phyloP scores from a whole-genome alignment of 1,140 invertebrate genomes.

The Teleopsis dalmanni region DNA sequence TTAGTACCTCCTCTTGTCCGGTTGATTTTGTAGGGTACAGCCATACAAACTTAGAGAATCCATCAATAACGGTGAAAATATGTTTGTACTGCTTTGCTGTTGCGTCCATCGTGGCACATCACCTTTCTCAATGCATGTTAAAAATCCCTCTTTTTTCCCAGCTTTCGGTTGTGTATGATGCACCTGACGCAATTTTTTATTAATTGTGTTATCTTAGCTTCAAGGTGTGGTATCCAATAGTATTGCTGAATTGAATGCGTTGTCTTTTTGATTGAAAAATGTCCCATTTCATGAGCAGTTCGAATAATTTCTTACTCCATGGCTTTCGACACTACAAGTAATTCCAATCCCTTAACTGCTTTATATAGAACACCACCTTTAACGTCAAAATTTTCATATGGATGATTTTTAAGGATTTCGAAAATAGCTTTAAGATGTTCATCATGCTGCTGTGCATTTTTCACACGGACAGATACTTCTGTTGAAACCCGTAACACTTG shows the following conservation, averaged over 20 bases:
- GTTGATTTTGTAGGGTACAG: conserved; percentile 25
- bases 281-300: conserved; percentile 14
- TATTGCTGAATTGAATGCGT: conserved; percentile 30
- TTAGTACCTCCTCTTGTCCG: no score
- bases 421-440: neutral
- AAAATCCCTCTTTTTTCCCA: conserved; percentile 37
- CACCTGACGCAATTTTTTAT: conserved; percentile 27
- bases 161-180: conserved; percentile 20
- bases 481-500: conserved; percentile 10
- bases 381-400: conserved; percentile 2
- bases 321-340: neutral
- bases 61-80: conserved; percentile 37
- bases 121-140: conserved; percentile 28
- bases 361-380: conserved; percentile 4
- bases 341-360: neutral
- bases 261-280: conserved; percentile 26
- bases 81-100: conserved; percentile 41
- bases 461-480: neutral
- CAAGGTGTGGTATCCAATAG: conserved; percentile 37
- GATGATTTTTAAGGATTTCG: neutral
- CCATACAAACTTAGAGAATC: conserved; percentile 43
- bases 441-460: conserved; percentile 6
- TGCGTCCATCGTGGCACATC: conserved; percentile 32
- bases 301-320: conserved; percentile 9
- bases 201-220: conserved; percentile 24